These are phyloP conservation scores for Caradrina kadenii DNA, from an alignment of 2,888 invertebrate genomes.

Conservation along the genomic window DNA sequence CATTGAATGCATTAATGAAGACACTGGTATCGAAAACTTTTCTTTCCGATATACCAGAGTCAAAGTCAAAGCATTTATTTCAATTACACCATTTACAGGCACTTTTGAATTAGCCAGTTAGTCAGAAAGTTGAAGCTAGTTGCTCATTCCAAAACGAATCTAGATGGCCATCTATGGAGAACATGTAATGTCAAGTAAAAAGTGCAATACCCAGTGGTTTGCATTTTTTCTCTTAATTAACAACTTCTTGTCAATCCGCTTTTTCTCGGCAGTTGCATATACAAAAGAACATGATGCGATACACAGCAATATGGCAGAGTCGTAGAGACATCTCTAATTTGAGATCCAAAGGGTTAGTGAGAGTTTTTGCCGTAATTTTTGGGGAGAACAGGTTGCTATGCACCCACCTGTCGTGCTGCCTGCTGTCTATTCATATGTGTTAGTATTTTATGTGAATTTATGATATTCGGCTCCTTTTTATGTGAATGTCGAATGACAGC, in stretches of 20 bases:
- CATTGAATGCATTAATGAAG: conserved; percentile 14
- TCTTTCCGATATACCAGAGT: not conserved
- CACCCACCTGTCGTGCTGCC: conserved; percentile 79
- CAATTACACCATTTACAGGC: too few species aligned
- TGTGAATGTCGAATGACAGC: conserved; percentile 41
- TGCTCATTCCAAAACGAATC: too few species aligned
- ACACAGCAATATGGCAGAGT: conserved; percentile 42
- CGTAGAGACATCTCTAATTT: conserved; percentile 49
- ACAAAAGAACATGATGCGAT: conserved; percentile 24
- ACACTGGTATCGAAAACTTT: conserved; percentile 19
- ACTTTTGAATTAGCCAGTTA: too few species aligned
- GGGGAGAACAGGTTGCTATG: conserved; percentile 78
- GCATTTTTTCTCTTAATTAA: not conserved
- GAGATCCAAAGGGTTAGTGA: conserved; percentile 79
- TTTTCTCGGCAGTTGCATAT: not conserved
- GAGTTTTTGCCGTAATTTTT: conserved; percentile 84
- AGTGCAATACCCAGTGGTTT: not conserved
- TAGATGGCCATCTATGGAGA: too few species aligned
- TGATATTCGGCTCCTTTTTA: conserved; percentile 49
- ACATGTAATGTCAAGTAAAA: not conserved
- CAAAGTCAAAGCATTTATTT: too few species aligned
- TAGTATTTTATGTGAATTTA: conserved; percentile 63
- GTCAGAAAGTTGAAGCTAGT: too few species aligned
- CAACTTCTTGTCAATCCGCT: too few species aligned
- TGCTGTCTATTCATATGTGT: conserved; percentile 62